These are phyloP conservation scores for Goniozus legneri DNA, from an alignment of 1,140 invertebrate genomes.

Conservation along the genomic window DNA sequence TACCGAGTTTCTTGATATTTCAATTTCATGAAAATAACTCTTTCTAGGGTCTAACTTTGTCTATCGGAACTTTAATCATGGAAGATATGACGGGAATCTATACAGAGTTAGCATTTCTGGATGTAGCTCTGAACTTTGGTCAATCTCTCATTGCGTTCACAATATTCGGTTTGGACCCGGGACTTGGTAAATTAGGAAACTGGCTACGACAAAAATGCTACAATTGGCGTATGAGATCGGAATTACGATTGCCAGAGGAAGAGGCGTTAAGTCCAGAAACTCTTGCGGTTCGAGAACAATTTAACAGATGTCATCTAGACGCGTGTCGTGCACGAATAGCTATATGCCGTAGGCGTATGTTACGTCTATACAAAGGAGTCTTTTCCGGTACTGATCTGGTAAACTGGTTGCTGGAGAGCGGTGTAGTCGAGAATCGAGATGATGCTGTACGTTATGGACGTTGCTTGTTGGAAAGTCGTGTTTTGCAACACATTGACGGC, in stretches of 20 bases:
- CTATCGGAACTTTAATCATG: slow-evolving; percentile 80
- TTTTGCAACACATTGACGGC: slow-evolving; percentile 78
- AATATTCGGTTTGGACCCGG: slow-evolving; percentile 81
- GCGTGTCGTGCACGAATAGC: slow-evolving; percentile 79
- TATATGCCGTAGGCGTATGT: slow-evolving; percentile 61
- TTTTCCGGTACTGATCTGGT: slow-evolving; percentile 83
- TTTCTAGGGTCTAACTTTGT: slow-evolving; percentile 76
- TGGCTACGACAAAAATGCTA: slow-evolving; percentile 37
- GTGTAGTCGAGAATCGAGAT: slow-evolving; percentile 68
- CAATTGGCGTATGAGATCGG: slow-evolving; percentile 34
- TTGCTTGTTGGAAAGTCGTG: slow-evolving; percentile 76
- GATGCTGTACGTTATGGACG: slow-evolving; percentile 81
- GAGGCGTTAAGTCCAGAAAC: slow-evolving; percentile 74
- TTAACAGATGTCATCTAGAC: slow-evolving; percentile 77
- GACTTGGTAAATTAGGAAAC: slow-evolving; percentile 39
- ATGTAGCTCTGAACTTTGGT: slow-evolving; percentile 83
- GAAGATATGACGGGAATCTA: slow-evolving; percentile 85
- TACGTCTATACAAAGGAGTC: slow-evolving; percentile 71
- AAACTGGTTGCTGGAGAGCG: slow-evolving; percentile 80
- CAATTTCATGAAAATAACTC: slow-evolving; percentile 8
- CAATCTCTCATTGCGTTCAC: slow-evolving; percentile 81
- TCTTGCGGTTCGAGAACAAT: slow-evolving; percentile 83
- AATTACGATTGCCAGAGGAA: slow-evolving; percentile 62
- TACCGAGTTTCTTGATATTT: slow-evolving; percentile 1
- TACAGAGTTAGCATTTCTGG: slow-evolving; percentile 86